Base-by-base conservation (phyloP, 2,797 vertebrate species). In the Brachyalestes nurse region DNA sequence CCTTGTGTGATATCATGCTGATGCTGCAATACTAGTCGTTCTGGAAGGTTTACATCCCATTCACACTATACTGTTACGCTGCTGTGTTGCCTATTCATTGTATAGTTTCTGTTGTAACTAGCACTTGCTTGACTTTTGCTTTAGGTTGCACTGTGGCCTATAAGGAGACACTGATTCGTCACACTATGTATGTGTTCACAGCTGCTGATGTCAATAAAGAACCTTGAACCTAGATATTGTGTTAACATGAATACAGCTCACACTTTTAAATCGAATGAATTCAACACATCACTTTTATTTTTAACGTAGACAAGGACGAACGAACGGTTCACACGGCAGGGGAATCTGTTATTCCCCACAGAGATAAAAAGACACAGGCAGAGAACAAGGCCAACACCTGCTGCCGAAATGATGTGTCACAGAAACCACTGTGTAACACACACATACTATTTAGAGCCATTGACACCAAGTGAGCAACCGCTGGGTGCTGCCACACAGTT, bases 351-450 rank as follows among this genome's bases (percentile, higher is more conserved):
- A 28, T 82, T 82, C 60, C 81, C 76, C 70, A 47, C 2, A 74
- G 73, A 60, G 42, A 23, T 40, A 13, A n/a, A 69, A 17, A 51
- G 40, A 23, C 14, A 53, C 9, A 40, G 34, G n/a, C 25, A 28
- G 21, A 64, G 28, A 78, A 55, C 53, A 55, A 60, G 67, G 38
- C 13, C 16, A 9, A 77, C 84, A 85, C 74, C 81, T 83, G 84
- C 10, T 80, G 1, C 38, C 16, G 13, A 71, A 14, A 64, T 69
- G 4, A 55, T 28, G 8, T 58, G 55, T 21, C 42, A 62, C 2
- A 69, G 77, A 85, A 80, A 80, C 81, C 21, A 34, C 3, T 53
- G 0, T 62, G 12, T 69, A n/a, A 57, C 8, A 40, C 66, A 78
- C 45, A 47, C 6, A 23, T 49, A 21, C 42, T 69, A 69, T 69